Conservation (phyloP, 2,888 invertebrate species). For the Drosophila meridiana region DNA sequence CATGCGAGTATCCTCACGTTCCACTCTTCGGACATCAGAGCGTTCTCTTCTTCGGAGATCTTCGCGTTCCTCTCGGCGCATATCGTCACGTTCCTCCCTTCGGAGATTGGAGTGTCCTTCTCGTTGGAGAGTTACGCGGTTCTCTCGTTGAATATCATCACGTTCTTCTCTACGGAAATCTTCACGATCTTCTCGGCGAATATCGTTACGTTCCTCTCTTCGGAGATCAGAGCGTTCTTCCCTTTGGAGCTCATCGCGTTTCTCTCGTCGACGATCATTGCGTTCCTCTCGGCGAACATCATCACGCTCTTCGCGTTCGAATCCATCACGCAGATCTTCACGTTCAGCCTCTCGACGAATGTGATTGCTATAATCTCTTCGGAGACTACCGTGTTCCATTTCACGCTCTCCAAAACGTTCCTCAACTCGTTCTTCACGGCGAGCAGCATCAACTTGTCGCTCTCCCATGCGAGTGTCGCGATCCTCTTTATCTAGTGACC, state of each 20-base stretch:
- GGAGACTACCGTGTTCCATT: neutral
- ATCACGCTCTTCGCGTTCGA: neutral
- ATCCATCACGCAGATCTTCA: neutral
- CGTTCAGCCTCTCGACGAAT: neutral
- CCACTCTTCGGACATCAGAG: neutral
- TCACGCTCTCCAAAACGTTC: constrained; percentile 7
- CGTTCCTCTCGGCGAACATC: neutral
- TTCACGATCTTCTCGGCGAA: neutral
- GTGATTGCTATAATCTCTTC: neutral
- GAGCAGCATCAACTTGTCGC: neutral
- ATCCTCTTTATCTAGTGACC: neutral
- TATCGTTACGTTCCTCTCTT: neutral
- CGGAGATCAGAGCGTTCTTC: neutral
- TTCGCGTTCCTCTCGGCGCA: neutral
- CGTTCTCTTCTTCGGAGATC: neutral
- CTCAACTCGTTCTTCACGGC: constrained; percentile 7
- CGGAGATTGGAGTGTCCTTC: neutral
- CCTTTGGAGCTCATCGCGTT: neutral
- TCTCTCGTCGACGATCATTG: neutral
- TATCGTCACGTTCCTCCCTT: neutral
- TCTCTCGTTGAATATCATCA: neutral
- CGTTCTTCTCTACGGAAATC: neutral
- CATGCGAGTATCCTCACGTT: neutral
- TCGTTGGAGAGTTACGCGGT: too few species aligned
- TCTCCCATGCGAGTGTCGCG: constrained; percentile 3